Base-by-base conservation (phyloP, 2,888 invertebrate genomes). In the Graphium colonna region DNA sequence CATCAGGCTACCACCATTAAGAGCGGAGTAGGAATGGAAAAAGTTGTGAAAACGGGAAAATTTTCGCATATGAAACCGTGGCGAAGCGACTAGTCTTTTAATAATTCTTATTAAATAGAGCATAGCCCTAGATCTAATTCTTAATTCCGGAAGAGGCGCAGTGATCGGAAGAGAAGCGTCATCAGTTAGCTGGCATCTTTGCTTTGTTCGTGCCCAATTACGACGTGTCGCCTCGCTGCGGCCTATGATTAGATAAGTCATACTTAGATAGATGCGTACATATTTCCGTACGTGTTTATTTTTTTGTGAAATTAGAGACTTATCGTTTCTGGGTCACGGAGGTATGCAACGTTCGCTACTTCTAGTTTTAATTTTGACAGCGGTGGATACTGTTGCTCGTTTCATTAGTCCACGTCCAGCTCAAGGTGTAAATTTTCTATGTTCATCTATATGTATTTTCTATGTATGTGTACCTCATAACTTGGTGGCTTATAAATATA, bases 201-300 rank as follows among this genome's bases (percentile, higher is more conserved):
- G 38, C 36, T n/a, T n/a, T n/a, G 8, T 10, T 44, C 46, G 26
- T 49, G 49, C n/a, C 40, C 49, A 54, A 54, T 40, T 49, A 18
- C 18, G 40, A 31, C 9, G 44, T 21, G 44, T 21, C 15, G 18
- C 31, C 44, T 46, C 31, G 12, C 15, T 1, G 15, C 5, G 31
- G 33, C 5, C 12, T 21, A 45, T 49, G 28, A 43, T 26, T 43
- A 44, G n/a, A 28, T 33, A 39, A 38, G 31, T 18, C n/a, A 12
- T 36, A n/a, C 18, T 12, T 46, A 16, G 40, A 18, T 13, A 16
- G 4, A 16, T 13, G 45, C 28, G 39, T 48, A 53, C 31, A 10
- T 16, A 49, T 44, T 40, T 49, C 40, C 40, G 54, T 45, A 54
- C 36, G 49, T 53, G 53, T 16, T n/a, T n/a, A n/a, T 53, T 33